Conservation (phyloP, 1,140 invertebrate genomes). For the Drosophila pallidifrons region DNA sequence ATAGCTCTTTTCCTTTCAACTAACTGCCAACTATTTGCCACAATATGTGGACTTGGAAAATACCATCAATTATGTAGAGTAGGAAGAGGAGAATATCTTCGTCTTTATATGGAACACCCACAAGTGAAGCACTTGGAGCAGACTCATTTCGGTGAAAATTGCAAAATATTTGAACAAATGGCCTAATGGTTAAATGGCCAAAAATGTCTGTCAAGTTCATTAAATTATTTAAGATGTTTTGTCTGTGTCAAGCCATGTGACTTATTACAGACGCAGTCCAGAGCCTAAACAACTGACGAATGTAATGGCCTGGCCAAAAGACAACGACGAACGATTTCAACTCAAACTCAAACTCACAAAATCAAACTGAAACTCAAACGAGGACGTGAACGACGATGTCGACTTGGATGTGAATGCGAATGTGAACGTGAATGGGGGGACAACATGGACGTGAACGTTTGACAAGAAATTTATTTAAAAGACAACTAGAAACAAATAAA, state of each 20-base stretch:
- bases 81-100: neutral
- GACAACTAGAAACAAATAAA: conserved; percentile 81
- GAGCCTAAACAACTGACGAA: conserved; percentile 62
- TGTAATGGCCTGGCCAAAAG: conserved; percentile 56
- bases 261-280: conserved; percentile 66
- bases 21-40: neutral
- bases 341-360: no score
- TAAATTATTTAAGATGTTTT: conserved; percentile 75
- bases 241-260: conserved; percentile 63
- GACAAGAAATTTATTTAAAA: conserved; percentile 83
- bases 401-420: neutral
- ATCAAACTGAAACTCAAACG: neutral
- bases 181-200: conserved; percentile 37
- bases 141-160: conserved; percentile 19
- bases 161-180: conserved; percentile 32
- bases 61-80: neutral
- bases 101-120: neutral
- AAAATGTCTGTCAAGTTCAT: conserved; percentile 70
- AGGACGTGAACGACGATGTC: conserved; percentile 1
- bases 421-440: conserved; percentile 21
- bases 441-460: conserved; percentile 48
- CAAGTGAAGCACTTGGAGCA: conserved; percentile 8
- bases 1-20: no score
- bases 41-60: neutral
- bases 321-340: conserved; percentile 11